Conservation (phyloP, 2,888 invertebrate species). For the Synergus itoensis region DNA sequence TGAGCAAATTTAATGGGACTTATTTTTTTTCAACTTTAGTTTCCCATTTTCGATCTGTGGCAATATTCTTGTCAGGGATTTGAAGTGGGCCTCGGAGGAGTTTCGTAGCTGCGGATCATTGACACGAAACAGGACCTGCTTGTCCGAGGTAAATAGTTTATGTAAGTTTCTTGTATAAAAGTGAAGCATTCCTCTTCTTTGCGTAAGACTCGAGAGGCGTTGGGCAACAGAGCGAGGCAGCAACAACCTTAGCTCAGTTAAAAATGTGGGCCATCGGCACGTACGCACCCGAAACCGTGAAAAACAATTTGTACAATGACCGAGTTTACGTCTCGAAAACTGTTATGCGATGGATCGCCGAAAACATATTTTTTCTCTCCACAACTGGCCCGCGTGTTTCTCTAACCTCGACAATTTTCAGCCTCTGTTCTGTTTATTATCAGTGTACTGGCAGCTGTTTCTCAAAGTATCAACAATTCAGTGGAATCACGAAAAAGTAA, state of each 20-base stretch:
- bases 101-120: constrained; percentile 30
- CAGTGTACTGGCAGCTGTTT: constrained; percentile 3
- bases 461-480: background rate
- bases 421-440: constrained; percentile 19
- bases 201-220: constrained; percentile 51
- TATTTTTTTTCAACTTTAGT: background rate
- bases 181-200: constrained; percentile 53
- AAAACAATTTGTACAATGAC: constrained; percentile 55
- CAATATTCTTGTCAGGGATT: background rate
- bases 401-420: constrained; percentile 24
- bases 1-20: too few relatives aligned
- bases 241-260: constrained; percentile 53
- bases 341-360: background rate
- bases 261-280: constrained; percentile 68
- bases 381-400: background rate
- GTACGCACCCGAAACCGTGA: constrained; percentile 57
- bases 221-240: constrained; percentile 60
- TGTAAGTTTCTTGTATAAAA: constrained; percentile 61
- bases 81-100: background rate
- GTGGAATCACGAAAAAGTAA: constrained; percentile 14
- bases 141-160: constrained; percentile 53
- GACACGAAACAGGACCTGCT: constrained; percentile 51
- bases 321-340: constrained; percentile 4
- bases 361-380: background rate
- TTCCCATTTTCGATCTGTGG: background rate